Evolutionary conservation across 2,113 vertebrate genomes (phyloP), one percentile per base, ranked within the genome.

Genomic region (Xiphophorus couchianus): DNA sequence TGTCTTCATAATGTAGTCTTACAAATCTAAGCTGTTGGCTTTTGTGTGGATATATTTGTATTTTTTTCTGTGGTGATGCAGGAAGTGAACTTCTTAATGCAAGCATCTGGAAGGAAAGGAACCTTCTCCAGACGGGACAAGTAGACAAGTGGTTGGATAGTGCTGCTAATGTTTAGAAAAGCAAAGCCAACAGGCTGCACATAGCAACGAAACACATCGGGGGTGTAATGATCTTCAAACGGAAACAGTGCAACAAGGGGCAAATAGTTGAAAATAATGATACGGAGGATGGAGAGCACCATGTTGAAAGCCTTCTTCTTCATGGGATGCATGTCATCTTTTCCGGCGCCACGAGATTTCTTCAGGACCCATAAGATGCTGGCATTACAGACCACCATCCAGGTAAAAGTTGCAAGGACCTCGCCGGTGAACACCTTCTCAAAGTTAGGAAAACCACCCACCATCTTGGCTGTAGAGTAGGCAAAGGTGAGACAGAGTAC

Each of bases 311-410:
- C 94, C 29, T 88, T 94, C 84, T 90, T 94, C 88, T 94, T 95
- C 93, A 94, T 93, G 30, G 94, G 94, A 64, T 95, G 93, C 93
- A 95, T 95, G 63, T 93, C 88, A 6, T 95, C 93, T 74, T 93
- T 95, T 5, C 93, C 90, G 5, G 82, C 78, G 0, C 90, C 67
- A 0, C 80, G 82, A 0, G 94, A 94, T 74, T 84, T 92, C 71
- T 91, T 94, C 64, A 95, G 80, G 12, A 90, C 90, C 90, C 86
- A 78, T 42, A 95, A 74, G 72, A 95, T 95, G 83, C 89, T 73
- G 0, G 30, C n/a, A 28, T 94, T 95, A 54, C 94, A 95, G 44
- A 92, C 27, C 0, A 93, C 35, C 94, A 95, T 94, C 94, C 94
- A 94, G 10, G 66, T 37, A 69, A 95, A 95, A 0, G 88, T 31